Evolutionary conservation across 1,140 invertebrate species (phyloP).

Genomic region (Drosophila watanabei): DNA sequence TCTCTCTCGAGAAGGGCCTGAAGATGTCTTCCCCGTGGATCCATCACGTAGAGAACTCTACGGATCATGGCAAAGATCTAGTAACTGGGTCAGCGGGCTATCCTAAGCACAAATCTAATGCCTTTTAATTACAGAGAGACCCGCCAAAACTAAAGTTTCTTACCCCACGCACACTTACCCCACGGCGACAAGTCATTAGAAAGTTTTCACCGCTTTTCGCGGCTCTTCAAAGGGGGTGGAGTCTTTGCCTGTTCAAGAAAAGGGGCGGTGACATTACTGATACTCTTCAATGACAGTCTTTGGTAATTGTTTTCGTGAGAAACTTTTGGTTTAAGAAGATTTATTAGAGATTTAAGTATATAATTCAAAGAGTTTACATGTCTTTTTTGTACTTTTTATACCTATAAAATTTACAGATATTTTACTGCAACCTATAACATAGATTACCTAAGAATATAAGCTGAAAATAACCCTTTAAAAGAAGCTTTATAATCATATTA

Average conservation of each 20-base stretch:
- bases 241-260: neutral
- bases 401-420: neutral
- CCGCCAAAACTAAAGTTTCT: constrained; percentile 33
- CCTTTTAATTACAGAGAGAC: constrained; percentile 45
- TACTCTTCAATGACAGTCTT: constrained; percentile 13
- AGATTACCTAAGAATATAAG: neutral
- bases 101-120: constrained; percentile 54
- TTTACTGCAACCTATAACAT: neutral
- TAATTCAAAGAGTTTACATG: neutral
- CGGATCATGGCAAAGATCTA: constrained; percentile 13
- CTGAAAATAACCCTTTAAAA: neutral
- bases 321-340: neutral
- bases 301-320: neutral
- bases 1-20: constrained; percentile 1
- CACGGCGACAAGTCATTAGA: constrained; percentile 32
- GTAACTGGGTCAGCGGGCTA: constrained; percentile 56
- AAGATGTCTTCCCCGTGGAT: constrained; percentile 11
- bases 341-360: neutral
- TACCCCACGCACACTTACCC: constrained; percentile 7
- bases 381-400: neutral
- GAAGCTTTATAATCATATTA: neutral
- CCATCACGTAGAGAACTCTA: constrained; percentile 48
- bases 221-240: constrained; percentile 18
- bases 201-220: constrained; percentile 31
- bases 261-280: constrained; percentile 4